A percentile compares a stretch with the other conserved stretches of the same genome.
Evolutionary conservation across 2,113 vertebrate genomes (phyloP).

Genomic region (Cettia cetti): DNA sequence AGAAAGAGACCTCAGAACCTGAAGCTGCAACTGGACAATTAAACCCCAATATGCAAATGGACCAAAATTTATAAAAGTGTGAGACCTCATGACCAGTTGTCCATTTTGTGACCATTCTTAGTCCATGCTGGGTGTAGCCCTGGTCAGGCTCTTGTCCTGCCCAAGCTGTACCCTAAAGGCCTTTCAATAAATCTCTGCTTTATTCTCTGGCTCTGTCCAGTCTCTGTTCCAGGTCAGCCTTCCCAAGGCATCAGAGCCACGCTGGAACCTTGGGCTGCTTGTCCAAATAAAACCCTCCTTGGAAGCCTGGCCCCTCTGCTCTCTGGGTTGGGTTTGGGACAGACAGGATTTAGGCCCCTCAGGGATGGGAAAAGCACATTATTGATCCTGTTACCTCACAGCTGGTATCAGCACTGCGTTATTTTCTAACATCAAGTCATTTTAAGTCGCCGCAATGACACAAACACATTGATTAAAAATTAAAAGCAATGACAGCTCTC

Average conservation of each 20-base stretch:
- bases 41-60: background rate
- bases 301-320: background rate
- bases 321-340: background rate
- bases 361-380: background rate
- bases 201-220: background rate
- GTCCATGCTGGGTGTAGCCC: background rate
- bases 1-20: background rate
- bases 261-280: background rate
- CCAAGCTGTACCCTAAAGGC: background rate
- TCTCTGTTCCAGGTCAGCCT: background rate
- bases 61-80: background rate
- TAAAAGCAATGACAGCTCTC: constrained; percentile 34
- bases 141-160: background rate
- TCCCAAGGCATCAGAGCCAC: background rate
- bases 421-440: constrained; percentile 6
- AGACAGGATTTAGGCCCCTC: background rate
- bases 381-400: background rate
- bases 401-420: background rate
- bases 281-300: background rate
- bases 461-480: constrained; percentile 59
- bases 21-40: background rate
- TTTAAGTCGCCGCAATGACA: background rate
- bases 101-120: background rate
- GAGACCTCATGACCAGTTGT: background rate
- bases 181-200: background rate